phyloP scores from a whole-genome alignment of 2,797 vertebrate genomes.

The Silurus lanzhouensis region DNA sequence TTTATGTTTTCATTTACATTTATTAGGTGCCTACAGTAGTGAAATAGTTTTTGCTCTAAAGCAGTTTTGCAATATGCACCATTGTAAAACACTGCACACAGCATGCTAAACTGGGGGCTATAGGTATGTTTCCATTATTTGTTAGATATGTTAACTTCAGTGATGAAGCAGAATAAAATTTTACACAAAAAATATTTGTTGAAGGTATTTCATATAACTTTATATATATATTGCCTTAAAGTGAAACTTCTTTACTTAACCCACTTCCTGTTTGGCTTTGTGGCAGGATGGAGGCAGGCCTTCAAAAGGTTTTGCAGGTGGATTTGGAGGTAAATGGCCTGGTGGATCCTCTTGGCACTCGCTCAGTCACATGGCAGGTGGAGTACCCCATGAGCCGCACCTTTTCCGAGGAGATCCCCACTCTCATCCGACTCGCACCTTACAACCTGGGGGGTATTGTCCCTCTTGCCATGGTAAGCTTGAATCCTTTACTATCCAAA shows the following conservation, averaged over 20 bases:
- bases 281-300: slow-evolving; percentile 77
- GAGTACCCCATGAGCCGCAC: slow-evolving; percentile 84
- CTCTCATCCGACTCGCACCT: slow-evolving; percentile 86
- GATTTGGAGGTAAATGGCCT: slow-evolving; percentile 87
- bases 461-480: slow-evolving; percentile 90
- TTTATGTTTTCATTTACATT: slow-evolving; percentile 13
- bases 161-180: background rate
- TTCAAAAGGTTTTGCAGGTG: slow-evolving; percentile 87
- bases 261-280: background rate
- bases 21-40: background rate
- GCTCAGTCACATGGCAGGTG: slow-evolving; percentile 92
- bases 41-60: background rate
- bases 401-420: slow-evolving; percentile 76
- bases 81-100: background rate
- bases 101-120: background rate
- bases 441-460: slow-evolving; percentile 89
- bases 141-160: background rate
- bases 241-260: background rate
- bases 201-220: background rate
- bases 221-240: background rate
- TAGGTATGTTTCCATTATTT: background rate
- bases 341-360: slow-evolving; percentile 81
- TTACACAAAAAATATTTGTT: background rate
- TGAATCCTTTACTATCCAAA: background rate
- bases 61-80: background rate